Conservation (phyloP, 1,140 invertebrate genomes). For the Lycorma delicatula region DNA sequence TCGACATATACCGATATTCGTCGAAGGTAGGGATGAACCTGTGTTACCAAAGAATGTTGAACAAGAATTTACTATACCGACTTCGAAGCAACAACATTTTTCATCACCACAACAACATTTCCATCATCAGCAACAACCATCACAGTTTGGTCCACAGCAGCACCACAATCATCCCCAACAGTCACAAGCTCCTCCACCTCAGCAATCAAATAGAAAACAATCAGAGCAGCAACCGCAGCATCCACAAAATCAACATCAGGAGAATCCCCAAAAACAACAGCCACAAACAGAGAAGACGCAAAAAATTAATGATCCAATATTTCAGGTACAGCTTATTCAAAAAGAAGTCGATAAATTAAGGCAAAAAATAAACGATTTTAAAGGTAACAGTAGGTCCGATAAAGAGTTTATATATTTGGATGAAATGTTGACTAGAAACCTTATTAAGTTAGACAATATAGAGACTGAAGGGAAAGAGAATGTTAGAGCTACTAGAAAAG, state of each 20-base stretch:
- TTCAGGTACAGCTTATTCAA: constrained; percentile 68
- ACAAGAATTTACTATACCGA: constrained; percentile 17
- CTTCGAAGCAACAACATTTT: constrained; percentile 30
- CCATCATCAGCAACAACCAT: constrained; percentile 28
- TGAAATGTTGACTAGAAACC: constrained; percentile 88
- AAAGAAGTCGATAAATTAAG: constrained; percentile 70
- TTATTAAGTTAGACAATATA: constrained; percentile 85
- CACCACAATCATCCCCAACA: no score
- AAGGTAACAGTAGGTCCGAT: constrained; percentile 59
- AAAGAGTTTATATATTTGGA: constrained; percentile 84
- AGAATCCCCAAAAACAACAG: constrained; percentile 28
- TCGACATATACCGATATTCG: constrained; percentile 78
- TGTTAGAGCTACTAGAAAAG: constrained; percentile 73
- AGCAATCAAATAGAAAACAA: no score
- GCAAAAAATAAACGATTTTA: constrained; percentile 66
- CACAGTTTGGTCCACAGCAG: no score
- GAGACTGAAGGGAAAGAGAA: constrained; percentile 85
- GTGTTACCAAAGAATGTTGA: constrained; percentile 24
- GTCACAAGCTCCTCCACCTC: no score
- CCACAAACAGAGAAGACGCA: constrained; percentile 29
- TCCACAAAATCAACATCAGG: constrained; percentile 28
- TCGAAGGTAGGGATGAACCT: constrained; percentile 60
- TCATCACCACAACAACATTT: constrained; percentile 23
- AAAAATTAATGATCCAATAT: constrained; percentile 56
- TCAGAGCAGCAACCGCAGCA: no score